phyloP scores from a whole-genome alignment of 2,797 vertebrate species.

The Macroramphosus scolopax region DNA sequence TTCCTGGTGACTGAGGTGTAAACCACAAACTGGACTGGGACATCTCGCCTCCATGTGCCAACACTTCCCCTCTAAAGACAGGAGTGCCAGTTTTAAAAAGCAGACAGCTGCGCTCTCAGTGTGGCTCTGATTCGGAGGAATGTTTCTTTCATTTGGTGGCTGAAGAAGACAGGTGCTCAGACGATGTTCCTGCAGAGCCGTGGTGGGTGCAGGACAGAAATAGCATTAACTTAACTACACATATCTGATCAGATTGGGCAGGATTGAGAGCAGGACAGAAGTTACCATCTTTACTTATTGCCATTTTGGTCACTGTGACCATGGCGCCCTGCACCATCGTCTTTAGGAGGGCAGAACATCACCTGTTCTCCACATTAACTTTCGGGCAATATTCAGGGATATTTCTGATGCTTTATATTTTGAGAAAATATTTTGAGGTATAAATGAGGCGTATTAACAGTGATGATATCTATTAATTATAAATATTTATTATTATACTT shows the following conservation, averaged over 20 bases:
- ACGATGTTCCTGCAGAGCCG: background rate
- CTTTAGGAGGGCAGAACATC: no score
- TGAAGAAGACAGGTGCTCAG: conserved; percentile 17
- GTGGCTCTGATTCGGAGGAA: conserved; percentile 11
- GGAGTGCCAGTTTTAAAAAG: background rate
- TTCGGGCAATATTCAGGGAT: no score
- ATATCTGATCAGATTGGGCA: background rate
- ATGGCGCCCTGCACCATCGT: background rate
- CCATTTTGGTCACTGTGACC: background rate
- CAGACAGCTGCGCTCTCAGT: conserved; percentile 24
- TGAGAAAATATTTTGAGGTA: no score
- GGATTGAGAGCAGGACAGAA: background rate
- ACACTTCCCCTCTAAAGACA: background rate
- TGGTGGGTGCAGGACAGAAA: background rate
- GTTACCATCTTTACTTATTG: no score
- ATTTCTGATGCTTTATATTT: no score
- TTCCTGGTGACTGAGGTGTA: conserved; percentile 15
- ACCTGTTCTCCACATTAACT: no score
- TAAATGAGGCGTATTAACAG: no score
- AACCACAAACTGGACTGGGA: conserved; percentile 10
- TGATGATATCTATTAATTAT: no score
- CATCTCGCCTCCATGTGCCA: background rate
- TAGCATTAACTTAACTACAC: background rate
- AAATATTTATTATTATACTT: no score
- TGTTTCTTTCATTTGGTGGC: conserved; percentile 2